These are phyloP conservation scores for Pelecanoides urinatrix DNA, from an alignment of 2,113 vertebrate species.

Conservation along the genomic window DNA sequence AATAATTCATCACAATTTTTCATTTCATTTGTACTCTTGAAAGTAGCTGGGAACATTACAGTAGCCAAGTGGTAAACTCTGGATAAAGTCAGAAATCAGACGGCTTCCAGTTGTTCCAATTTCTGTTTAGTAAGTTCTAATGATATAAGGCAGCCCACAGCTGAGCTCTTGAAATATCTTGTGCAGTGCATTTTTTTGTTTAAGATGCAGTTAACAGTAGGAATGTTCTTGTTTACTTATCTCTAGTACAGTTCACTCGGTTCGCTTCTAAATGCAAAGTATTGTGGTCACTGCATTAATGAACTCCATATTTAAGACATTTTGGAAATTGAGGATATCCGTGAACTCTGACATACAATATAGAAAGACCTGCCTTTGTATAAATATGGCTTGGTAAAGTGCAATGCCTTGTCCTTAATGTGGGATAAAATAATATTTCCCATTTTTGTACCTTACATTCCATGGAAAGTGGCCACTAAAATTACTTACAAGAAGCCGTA, in stretches of 20 bases:
- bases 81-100: not conserved
- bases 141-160: not conserved
- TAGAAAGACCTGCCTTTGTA: not conserved
- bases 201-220: not conserved
- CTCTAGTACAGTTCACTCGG: not conserved
- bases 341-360: not conserved
- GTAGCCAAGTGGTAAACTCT: constrained; percentile 19
- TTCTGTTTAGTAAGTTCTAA: not conserved
- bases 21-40: not conserved
- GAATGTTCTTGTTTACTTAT: not conserved
- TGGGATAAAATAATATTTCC: not conserved
- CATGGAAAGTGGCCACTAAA: not conserved
- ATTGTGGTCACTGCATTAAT: constrained; percentile 2
- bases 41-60: not conserved
- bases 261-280: not conserved
- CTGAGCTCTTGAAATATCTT: not conserved
- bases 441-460: not conserved
- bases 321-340: not conserved
- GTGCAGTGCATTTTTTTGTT: not conserved
- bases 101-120: not conserved
- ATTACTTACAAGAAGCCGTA: not conserved
- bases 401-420: not conserved
- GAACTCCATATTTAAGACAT: not conserved
- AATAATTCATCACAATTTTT: not conserved
- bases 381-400: not conserved